A percentile compares a stretch with the other conserved stretches of the same genome.
phyloP scores from a whole-genome alignment of 2,888 invertebrate genomes.

The Eucriotettix oculatus region DNA sequence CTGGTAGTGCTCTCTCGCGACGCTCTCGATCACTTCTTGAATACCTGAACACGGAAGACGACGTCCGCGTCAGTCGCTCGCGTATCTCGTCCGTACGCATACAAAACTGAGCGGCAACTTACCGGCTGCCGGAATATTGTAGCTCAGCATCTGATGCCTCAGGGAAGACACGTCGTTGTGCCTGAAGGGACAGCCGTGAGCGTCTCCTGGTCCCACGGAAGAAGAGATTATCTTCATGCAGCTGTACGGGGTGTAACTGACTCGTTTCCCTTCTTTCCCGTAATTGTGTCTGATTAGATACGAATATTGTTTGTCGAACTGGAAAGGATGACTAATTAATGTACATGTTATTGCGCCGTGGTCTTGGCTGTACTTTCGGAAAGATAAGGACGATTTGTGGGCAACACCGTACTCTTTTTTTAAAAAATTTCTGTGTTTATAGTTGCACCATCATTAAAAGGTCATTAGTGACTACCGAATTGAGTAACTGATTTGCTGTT shows the following conservation, averaged over 20 bases:
- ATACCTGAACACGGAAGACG: constrained; percentile 35
- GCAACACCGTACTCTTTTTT: too few species aligned
- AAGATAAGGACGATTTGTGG: too few species aligned
- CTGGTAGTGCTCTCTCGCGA: constrained; percentile 65
- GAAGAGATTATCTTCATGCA: constrained; percentile 80
- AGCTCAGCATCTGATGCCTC: constrained; percentile 50
- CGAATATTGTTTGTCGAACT: constrained; percentile 84
- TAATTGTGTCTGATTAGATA: constrained; percentile 87
- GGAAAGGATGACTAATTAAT: constrained; percentile 9
- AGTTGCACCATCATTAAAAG: too few species aligned
- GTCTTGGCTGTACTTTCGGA: too few species aligned
- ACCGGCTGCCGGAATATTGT: constrained; percentile 46
- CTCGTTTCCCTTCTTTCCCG: constrained; percentile 86
- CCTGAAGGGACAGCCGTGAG: constrained; percentile 88
- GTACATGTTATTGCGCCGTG: too few species aligned
- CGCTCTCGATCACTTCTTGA: constrained; percentile 52
- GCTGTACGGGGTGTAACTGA: constrained; percentile 77
- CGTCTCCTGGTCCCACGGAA: constrained; percentile 58
- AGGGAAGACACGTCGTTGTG: constrained; percentile 57
- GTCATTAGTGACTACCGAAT: too few species aligned
- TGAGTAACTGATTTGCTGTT: too few species aligned
- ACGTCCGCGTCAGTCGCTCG: neutral
- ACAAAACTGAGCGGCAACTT: constrained; percentile 14
- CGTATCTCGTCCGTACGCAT: too few species aligned
- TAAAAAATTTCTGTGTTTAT: too few species aligned